Conservation (phyloP, 2,797 vertebrate genomes). For the Clarias laeviceps region DNA sequence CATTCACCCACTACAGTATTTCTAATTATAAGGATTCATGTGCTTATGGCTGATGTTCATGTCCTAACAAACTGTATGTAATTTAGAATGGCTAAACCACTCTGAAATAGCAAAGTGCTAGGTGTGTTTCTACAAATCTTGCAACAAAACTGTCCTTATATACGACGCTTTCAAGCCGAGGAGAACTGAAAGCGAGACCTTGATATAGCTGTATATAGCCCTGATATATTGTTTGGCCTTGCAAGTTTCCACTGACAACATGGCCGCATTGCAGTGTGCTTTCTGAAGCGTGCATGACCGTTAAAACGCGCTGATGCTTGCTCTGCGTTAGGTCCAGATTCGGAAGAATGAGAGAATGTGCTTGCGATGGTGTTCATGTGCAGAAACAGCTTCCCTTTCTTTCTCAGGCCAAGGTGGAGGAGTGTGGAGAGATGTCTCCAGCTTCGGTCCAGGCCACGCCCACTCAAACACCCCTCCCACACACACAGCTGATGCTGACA, state of each 20-base stretch:
- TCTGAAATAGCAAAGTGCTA: background rate
- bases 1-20: background rate
- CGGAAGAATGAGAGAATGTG: background rate
- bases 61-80: background rate
- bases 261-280: background rate
- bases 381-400: conserved; percentile 24
- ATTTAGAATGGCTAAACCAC: background rate
- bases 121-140: background rate
- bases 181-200: background rate
- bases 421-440: conserved; percentile 81
- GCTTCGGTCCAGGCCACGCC: conserved; percentile 69
- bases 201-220: background rate
- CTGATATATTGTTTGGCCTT: background rate
- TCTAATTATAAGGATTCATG: background rate
- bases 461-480: conserved; percentile 84
- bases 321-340: background rate
- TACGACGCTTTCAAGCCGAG: background rate
- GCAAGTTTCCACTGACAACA: background rate
- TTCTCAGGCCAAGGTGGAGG: conserved; percentile 83
- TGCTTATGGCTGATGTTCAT: background rate
- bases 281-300: background rate
- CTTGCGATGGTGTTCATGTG: background rate
- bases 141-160: background rate
- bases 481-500: conserved; percentile 91
- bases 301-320: background rate